These are phyloP conservation scores for Hemistola chrysoprasaria DNA, from an alignment of 2,888 invertebrate genomes.

Conservation along the genomic window DNA sequence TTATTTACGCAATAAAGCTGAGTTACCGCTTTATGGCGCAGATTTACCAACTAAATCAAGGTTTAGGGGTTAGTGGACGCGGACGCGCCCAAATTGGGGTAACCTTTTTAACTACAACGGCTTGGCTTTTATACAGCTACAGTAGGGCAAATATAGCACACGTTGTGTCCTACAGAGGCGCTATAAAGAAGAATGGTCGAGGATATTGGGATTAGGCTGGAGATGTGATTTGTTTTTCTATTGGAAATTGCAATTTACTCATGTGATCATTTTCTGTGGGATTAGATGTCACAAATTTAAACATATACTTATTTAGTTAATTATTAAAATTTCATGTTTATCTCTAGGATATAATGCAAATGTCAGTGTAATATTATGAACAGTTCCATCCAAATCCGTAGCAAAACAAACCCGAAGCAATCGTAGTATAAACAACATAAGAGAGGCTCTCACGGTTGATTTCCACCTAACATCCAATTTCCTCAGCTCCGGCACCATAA, in stretches of 20 bases:
- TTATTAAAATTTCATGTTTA: no score
- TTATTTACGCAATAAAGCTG: slow-evolving; percentile 43
- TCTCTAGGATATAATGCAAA: no score
- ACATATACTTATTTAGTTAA: no score
- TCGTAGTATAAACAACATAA: background rate
- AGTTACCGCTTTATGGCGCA: slow-evolving; percentile 40
- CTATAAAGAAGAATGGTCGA: no score
- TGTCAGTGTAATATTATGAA: no score
- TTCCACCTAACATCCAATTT: slow-evolving; percentile 18
- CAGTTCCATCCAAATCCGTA: no score
- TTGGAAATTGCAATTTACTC: background rate
- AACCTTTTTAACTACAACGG: slow-evolving; percentile 36
- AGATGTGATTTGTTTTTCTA: slow-evolving; percentile 6
- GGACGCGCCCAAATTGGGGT: slow-evolving; percentile 12
- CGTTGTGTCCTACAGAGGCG: no score
- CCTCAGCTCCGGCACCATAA: slow-evolving; percentile 16
- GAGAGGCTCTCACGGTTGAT: slow-evolving; percentile 2
- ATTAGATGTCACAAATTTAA: no score
- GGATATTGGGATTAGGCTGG: no score
- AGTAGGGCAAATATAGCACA: no score
- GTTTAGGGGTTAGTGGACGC: slow-evolving; percentile 20
- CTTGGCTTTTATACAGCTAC: slow-evolving; percentile 11
- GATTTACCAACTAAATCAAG: slow-evolving; percentile 33
- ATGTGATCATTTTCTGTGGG: no score
- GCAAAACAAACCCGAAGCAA: no score